Evolutionary conservation across 2,113 vertebrate genomes (phyloP), one percentile per base, ranked within the genome.

Genomic region (Manacus vitellinus): DNA sequence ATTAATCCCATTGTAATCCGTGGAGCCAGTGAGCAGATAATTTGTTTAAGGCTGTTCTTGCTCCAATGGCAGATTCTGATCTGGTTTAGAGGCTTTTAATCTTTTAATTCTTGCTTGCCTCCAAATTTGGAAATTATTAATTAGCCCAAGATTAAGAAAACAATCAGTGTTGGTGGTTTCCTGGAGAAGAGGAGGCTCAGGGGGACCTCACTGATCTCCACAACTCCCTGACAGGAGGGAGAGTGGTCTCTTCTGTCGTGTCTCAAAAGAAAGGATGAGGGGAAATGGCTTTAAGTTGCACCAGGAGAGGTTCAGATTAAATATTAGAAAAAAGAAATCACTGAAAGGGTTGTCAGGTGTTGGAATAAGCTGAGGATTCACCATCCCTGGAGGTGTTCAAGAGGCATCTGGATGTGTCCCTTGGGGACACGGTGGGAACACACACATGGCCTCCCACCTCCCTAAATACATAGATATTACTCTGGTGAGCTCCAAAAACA

Each of bases 401-500:
- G 41, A 49, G 63, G 35, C 9, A 2, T 63, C 37, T 55, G 55
- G 63, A 66, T 23, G 63, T 63, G 79, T 31, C 79, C 65, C 63
- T 12, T 43, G 71, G 78, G 71, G 54, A 39, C 20, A 0, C 0
- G 4, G 31, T 20, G 41, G 43, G 58, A 9, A 51, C 20, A 73
- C 25, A 82, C 21, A 22, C 30, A 30, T 3, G 5, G 21, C 59
- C 54, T 46, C n/a, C 68, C 1, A 3, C 58, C 28, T 18, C 35
- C 17, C 9, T 6, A 39, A 12, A 11, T 7, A 24, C 11, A 8
- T 0, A 88, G 35, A 35, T 44, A 37, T n/a, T 81, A 44, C 78
- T 95, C 88, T 92, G 44, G 6, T 63, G 92, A 72, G 83, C 71
- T 97, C 72, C 56, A 97, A 94, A 97, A 85, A 93, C 91, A 68